These are phyloP conservation scores for Belgica antarctica DNA, from an alignment of 2,888 invertebrate species.

Conservation along the genomic window DNA sequence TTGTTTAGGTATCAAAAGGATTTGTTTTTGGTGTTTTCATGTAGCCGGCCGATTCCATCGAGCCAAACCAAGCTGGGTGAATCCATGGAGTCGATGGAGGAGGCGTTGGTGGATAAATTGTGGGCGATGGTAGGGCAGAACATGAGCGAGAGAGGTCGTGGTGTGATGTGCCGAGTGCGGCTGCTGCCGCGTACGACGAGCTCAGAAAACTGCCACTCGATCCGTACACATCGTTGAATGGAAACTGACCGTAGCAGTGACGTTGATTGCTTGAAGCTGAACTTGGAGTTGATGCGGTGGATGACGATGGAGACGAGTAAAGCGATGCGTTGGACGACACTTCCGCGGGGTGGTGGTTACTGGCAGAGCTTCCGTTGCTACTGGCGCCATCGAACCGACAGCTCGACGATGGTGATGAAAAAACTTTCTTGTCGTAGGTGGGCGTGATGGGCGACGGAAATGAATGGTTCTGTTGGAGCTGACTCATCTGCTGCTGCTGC, in stretches of 20 bases:
- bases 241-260: conserved; percentile 24
- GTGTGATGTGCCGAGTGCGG: conserved; percentile 35
- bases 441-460: conserved; percentile 43
- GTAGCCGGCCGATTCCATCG: conserved; percentile 33
- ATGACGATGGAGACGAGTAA: conserved; percentile 38
- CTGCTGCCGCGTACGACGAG: conserved; percentile 29
- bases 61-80: conserved; percentile 53
- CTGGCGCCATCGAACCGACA: conserved; percentile 27
- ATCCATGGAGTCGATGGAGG: conserved; percentile 55
- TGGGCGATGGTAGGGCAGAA: conserved; percentile 53
- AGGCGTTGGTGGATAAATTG: conserved; percentile 56
- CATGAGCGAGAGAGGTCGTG: conserved; percentile 29
- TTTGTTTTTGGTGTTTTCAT: conserved; percentile 43
- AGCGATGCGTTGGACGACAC: conserved; percentile 35
- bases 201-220: conserved; percentile 35
- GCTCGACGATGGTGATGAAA: conserved; percentile 39
- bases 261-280: conserved; percentile 1
- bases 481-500: conserved; percentile 26
- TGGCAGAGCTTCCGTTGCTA: conserved; percentile 28
- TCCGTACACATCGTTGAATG: conserved; percentile 38
- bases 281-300: conserved; percentile 25
- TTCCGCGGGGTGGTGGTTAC: conserved; percentile 16
- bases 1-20: conserved; percentile 35
- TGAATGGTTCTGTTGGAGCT: conserved; percentile 18
- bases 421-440: conserved; percentile 29